Percentiles rank a stretch among this genome's conserved stretches.
phyloP scores from a whole-genome alignment of 2,113 vertebrate species.

The Raja brachyura region DNA sequence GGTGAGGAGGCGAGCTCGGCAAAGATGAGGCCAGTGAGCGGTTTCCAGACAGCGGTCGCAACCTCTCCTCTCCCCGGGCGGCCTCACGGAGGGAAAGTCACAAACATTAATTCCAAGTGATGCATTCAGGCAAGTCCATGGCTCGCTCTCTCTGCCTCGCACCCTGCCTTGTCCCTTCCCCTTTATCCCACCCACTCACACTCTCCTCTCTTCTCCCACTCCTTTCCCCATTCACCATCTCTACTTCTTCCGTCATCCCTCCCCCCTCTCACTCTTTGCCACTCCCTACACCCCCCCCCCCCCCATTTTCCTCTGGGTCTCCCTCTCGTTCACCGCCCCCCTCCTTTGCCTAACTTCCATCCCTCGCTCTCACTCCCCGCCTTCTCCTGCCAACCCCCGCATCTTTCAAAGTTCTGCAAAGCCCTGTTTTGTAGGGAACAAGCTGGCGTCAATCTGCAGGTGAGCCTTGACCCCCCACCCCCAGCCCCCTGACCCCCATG shows the following conservation, averaged over 20 bases:
- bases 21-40: neutral
- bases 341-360: neutral
- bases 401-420: no score
- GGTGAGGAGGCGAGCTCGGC: no score
- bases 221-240: conserved; percentile 39
- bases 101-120: neutral
- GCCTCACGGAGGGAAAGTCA: neutral
- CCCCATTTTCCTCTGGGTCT: no score
- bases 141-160: neutral
- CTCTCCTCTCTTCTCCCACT: conserved; percentile 12
- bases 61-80: neutral
- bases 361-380: neutral
- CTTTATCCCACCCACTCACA: neutral
- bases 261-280: no score
- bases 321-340: neutral
- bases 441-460: no score
- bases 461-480: no score
- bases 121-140: neutral
- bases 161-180: neutral
- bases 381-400: neutral
- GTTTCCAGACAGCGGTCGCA: neutral
- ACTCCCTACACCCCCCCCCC: no score
- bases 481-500: no score
- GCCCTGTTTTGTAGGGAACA: no score
- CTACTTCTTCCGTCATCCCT: neutral